Conservation (phyloP, 35 echinoderm and acorn worm species). For the Apostichopus californicus region DNA sequence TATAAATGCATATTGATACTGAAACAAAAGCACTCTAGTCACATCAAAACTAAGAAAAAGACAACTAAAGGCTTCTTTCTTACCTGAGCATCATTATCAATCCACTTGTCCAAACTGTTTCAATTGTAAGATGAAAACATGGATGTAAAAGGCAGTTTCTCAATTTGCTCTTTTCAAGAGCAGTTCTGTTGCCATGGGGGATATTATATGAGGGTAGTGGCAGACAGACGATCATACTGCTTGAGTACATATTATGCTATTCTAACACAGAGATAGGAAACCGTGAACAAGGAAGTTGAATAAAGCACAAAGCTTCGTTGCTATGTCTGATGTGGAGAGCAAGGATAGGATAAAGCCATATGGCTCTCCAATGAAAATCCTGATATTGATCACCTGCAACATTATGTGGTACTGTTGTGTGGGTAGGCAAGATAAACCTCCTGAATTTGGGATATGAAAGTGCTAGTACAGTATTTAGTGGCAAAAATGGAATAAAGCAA, state of each 20-base stretch:
- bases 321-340: conserved; percentile 27
- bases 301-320: conserved; percentile 1
- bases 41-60: neutral
- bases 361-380: conserved; percentile 8
- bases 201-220: conserved; percentile 31
- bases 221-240: neutral
- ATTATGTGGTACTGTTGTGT: neutral
- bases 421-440: neutral
- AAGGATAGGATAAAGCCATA: conserved; percentile 33
- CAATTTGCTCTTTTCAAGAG: conserved; percentile 39
- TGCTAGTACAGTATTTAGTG: conserved; percentile 6
- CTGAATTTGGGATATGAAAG: neutral
- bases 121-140: conserved; percentile 6
- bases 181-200: conserved; percentile 3
- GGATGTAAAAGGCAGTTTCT: neutral
- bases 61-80: neutral
- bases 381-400: neutral
- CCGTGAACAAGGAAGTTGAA: conserved; percentile 37
- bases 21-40: conserved; percentile 9
- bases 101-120: conserved; percentile 38
- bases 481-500: neutral
- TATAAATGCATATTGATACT: conserved; percentile 21
- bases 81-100: conserved; percentile 36
- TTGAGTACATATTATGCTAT: neutral
- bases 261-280: neutral